Percentiles rank a stretch among this genome's conserved stretches.
Conservation (phyloP, 2,797 vertebrate genomes). For the Protonibea diacanthus region DNA sequence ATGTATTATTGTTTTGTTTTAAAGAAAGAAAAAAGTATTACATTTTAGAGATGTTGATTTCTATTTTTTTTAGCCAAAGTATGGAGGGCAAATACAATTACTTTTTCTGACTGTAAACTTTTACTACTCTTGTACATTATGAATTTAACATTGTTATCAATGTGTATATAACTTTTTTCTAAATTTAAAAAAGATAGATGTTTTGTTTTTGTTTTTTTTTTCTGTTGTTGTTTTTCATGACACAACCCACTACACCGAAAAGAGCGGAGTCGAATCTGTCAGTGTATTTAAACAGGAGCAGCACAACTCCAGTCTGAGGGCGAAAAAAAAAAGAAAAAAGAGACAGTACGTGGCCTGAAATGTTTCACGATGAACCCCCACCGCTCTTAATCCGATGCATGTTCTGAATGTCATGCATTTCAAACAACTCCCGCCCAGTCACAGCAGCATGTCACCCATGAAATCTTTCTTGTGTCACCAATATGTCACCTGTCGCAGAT, state of each 20-base stretch:
- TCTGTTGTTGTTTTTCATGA: slow-evolving; percentile 52
- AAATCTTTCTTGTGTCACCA: slow-evolving; percentile 64
- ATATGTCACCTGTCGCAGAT: slow-evolving; percentile 42
- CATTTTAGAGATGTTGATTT: slow-evolving; percentile 83
- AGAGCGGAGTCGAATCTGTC: slow-evolving; percentile 52
- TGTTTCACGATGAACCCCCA: slow-evolving; percentile 19
- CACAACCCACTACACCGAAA: slow-evolving; percentile 62
- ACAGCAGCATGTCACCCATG: slow-evolving; percentile 59
- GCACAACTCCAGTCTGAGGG: slow-evolving; percentile 63
- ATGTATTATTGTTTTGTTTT: slow-evolving; percentile 84
- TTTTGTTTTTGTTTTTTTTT: slow-evolving; percentile 51
- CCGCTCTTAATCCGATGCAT: slow-evolving; percentile 53
- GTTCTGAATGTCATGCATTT: slow-evolving; percentile 59
- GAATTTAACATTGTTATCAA: slow-evolving; percentile 84
- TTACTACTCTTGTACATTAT: slow-evolving; percentile 88
- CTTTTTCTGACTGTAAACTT: slow-evolving; percentile 86
- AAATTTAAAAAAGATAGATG: slow-evolving; percentile 70
- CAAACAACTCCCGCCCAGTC: slow-evolving; percentile 24
- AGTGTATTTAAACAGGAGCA: slow-evolving; percentile 57
- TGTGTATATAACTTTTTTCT: slow-evolving; percentile 85
- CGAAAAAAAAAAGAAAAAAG: slow-evolving; percentile 38
- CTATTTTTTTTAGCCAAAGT: slow-evolving; percentile 83
- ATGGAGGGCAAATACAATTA: slow-evolving; percentile 79
- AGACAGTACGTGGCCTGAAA: slow-evolving; percentile 61
- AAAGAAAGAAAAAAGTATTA: slow-evolving; percentile 87